Percentiles rank a stretch among this genome's conserved stretches.
Evolutionary conservation across 2,888 invertebrate genomes (phyloP).

Genomic region (Cosmia pyralina): DNA sequence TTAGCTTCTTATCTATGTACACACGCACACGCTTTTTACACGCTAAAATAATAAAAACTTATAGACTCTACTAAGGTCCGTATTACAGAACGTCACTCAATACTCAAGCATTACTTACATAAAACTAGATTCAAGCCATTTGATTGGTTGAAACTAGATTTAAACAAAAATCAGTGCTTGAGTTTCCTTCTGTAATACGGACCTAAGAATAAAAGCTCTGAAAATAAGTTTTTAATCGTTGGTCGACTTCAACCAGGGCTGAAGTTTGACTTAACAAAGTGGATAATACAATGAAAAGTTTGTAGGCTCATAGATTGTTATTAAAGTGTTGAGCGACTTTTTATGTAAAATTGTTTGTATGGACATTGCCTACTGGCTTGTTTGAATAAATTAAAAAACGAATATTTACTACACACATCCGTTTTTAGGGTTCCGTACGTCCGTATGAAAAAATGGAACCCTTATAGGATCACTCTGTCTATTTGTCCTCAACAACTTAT

Average conservation of each 20-base stretch:
- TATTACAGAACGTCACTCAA: too few species aligned
- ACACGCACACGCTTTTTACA: too few species aligned
- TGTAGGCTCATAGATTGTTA: slow-evolving; percentile 4
- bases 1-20: neutral
- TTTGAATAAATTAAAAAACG: neutral
- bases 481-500: too few species aligned
- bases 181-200: too few species aligned
- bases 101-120: too few species aligned
- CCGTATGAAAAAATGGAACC: too few species aligned
- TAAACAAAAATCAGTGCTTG: too few species aligned
- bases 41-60: slow-evolving; percentile 7
- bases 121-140: too few species aligned
- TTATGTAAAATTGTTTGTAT: slow-evolving; percentile 5
- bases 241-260: neutral
- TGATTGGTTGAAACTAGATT: too few species aligned
- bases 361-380: neutral
- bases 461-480: too few species aligned
- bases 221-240: slow-evolving; percentile 14
- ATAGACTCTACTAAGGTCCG: slow-evolving; percentile 14
- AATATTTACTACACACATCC: neutral
- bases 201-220: slow-evolving; percentile 11
- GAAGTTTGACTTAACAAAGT: slow-evolving; percentile 35
- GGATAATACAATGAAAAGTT: slow-evolving; percentile 33
- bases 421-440: neutral
- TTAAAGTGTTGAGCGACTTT: slow-evolving; percentile 29